Evolutionary conservation across 2,797 vertebrate species (phyloP).

Genomic region (Betta splendens): DNA sequence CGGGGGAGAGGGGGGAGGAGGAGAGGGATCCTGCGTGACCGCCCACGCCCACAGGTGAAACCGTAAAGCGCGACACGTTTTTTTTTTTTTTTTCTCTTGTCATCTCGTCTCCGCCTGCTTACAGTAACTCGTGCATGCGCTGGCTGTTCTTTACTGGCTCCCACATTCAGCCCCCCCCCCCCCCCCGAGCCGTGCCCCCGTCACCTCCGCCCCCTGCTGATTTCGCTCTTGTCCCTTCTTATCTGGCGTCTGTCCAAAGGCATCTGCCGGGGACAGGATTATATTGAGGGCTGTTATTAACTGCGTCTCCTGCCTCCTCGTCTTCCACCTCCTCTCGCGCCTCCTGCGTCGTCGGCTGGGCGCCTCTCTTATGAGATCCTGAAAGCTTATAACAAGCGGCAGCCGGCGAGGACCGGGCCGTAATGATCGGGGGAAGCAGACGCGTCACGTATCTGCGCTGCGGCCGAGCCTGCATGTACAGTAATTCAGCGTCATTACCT

Average conservation of each 20-base stretch:
- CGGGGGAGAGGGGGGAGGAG: too few relatives aligned
- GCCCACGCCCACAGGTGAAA: conserved; percentile 2
- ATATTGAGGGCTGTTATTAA: conserved; percentile 76
- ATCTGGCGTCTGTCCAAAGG: conserved; percentile 69
- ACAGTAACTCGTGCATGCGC: conserved; percentile 34
- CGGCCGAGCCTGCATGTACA: background rate
- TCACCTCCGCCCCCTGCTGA: conserved; percentile 48
- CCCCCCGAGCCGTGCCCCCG: too few relatives aligned
- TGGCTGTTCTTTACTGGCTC: conserved; percentile 63
- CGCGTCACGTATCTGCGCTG: conserved; percentile 20
- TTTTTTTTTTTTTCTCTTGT: conserved; percentile 22
- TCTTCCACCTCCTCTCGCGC: conserved; percentile 52
- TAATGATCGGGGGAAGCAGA: conserved; percentile 38
- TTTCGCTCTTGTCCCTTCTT: conserved; percentile 64
- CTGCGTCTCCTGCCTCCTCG: conserved; percentile 63
- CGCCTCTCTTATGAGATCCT: conserved; percentile 47
- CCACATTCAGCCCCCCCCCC: conserved; percentile 52
- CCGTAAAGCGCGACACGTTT: conserved; percentile 11
- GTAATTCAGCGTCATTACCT: background rate
- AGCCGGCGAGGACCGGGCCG: conserved; percentile 20
- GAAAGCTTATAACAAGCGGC: conserved; percentile 38
- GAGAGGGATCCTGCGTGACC: conserved; percentile 22
- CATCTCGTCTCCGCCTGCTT: conserved; percentile 50
- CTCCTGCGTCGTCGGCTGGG: conserved; percentile 51
- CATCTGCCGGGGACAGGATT: conserved; percentile 69